Evolutionary conservation across 2,113 vertebrate species (phyloP).

Genomic region (Zingel zingel): DNA sequence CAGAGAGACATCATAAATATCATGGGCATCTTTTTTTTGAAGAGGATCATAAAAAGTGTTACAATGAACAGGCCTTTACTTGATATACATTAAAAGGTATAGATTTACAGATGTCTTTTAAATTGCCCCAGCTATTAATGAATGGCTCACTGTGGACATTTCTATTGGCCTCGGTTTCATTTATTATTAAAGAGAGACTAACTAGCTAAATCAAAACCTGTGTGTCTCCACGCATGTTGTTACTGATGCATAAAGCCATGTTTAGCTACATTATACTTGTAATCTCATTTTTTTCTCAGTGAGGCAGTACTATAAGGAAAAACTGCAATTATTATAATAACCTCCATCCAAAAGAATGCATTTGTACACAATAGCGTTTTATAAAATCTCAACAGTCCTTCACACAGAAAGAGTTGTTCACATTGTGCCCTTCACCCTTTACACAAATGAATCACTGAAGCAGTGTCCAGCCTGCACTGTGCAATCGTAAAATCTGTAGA

Average conservation of each 20-base stretch:
- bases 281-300: neutral
- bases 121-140: slow-evolving; percentile 52
- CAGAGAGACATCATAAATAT: slow-evolving; percentile 62
- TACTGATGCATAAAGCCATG: slow-evolving; percentile 25
- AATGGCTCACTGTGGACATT: slow-evolving; percentile 31
- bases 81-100: slow-evolving; percentile 37
- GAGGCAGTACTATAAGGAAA: neutral
- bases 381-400: slow-evolving; percentile 7
- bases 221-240: slow-evolving; percentile 17
- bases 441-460: slow-evolving; percentile 47
- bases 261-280: slow-evolving; percentile 18
- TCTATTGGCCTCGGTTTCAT: slow-evolving; percentile 9
- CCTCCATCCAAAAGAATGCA: neutral
- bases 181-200: neutral
- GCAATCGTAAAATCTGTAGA: slow-evolving; percentile 68
- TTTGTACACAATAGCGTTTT: neutral
- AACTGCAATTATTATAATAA: neutral
- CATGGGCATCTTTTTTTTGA: slow-evolving; percentile 41
- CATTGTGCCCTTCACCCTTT: slow-evolving; percentile 51
- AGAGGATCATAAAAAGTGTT: slow-evolving; percentile 62
- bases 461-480: slow-evolving; percentile 39
- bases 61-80: slow-evolving; percentile 39
- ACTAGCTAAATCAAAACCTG: slow-evolving; percentile 42
- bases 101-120: slow-evolving; percentile 37
- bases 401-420: slow-evolving; percentile 21